Evolutionary conservation across 2,888 invertebrate genomes (phyloP).

Genomic region (Caenorhabditis sp.): DNA sequence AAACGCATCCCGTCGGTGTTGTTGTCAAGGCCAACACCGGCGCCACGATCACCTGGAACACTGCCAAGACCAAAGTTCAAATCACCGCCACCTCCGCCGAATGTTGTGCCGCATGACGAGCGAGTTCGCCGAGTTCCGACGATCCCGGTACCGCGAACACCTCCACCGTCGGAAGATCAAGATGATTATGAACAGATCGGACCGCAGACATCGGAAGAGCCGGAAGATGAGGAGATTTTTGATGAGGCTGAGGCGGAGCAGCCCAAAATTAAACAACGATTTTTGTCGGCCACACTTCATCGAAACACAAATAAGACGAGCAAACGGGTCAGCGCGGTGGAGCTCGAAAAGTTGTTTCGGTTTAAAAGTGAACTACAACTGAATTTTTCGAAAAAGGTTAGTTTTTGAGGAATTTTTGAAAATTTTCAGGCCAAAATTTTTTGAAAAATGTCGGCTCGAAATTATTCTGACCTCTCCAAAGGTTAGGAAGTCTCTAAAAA

Average conservation of each 20-base stretch:
- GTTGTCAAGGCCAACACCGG: constrained; percentile 27
- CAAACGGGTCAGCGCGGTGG: constrained; percentile 49
- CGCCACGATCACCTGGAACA: constrained; percentile 9
- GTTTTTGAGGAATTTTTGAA: no score
- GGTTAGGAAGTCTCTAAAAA: no score
- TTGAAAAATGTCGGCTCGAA: not conserved
- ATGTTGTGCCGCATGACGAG: constrained; percentile 1
- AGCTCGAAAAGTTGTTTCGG: constrained; percentile 55
- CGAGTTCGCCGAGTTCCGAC: constrained; percentile 24
- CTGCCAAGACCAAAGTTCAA: constrained; percentile 17
- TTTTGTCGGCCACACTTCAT: constrained; percentile 30
- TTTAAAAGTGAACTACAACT: constrained; percentile 61
- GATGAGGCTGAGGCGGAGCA: constrained; percentile 29
- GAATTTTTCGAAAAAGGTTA: constrained; percentile 58
- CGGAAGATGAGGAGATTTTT: constrained; percentile 31
- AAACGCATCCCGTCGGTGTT: constrained; percentile 24
- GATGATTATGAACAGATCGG: constrained; percentile 29
- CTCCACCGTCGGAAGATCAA: constrained; percentile 7
- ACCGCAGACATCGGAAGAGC: constrained; percentile 10
- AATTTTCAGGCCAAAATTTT: not conserved
- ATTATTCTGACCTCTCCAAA: no score
- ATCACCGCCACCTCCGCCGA: constrained; percentile 27
- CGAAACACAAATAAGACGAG: constrained; percentile 9
- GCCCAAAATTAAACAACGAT: constrained; percentile 21
- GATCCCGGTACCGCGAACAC: constrained; percentile 35